Evolutionary conservation across 2,888 invertebrate genomes (phyloP).

Genomic region (Zygogramma bicolorata): DNA sequence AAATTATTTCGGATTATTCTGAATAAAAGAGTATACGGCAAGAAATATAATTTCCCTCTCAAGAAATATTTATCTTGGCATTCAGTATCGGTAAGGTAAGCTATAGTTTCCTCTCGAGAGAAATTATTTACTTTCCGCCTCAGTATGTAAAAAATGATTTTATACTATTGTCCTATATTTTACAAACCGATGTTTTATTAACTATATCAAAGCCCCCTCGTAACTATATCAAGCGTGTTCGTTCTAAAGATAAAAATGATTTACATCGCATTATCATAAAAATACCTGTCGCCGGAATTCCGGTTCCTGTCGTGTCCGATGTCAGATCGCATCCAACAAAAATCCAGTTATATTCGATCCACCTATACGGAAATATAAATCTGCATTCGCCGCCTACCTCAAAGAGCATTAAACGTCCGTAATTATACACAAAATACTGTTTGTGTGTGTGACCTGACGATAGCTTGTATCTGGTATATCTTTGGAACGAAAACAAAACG

Average conservation of each 20-base stretch:
- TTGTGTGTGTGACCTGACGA: background rate
- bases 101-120: too few species aligned
- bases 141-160: too few species aligned
- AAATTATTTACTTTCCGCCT: too few species aligned
- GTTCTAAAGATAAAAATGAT: background rate
- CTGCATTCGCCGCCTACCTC: background rate
- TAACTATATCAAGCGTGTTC: background rate
- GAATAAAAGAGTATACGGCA: too few species aligned
- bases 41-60: too few species aligned
- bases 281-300: constrained; percentile 24
- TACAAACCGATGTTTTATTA: too few species aligned
- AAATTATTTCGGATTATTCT: too few species aligned
- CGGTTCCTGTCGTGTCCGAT: constrained; percentile 12
- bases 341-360: background rate
- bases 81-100: too few species aligned
- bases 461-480: background rate
- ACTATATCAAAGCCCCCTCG: background rate
- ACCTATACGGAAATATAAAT: constrained; percentile 3
- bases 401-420: background rate
- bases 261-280: background rate
- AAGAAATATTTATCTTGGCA: too few species aligned
- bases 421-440: background rate
- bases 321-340: background rate
- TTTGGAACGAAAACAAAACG: background rate
- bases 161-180: too few species aligned